Evolutionary conservation across 2,113 vertebrate genomes (phyloP), one percentile per base, ranked within the genome.

Genomic region (Halichoerus grypus): DNA sequence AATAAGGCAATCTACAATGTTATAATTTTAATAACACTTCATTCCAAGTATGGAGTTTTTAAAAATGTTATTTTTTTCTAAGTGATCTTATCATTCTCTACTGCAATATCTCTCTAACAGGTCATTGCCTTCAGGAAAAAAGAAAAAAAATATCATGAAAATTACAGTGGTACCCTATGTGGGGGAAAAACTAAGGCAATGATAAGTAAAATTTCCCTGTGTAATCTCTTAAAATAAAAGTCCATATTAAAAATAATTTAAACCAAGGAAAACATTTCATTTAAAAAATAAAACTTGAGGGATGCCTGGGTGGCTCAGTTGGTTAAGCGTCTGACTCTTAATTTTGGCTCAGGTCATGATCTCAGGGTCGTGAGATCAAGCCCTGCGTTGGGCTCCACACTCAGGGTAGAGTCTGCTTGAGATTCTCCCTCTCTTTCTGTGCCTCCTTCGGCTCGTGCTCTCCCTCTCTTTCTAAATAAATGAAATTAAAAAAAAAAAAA

Each of bases 261-360:
- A 96, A 67, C 33, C 51, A 95, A 86, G 16, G 42, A 87, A 96
- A 92, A 24, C 3, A n/a, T 63, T 87, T 72, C 39, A 51, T 92
- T 95, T 74, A 31, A 82, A 57, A 96, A 65, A 51, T 51, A 63
- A 59, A 91, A 96, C 1, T 69, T 91, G 67, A 69, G 18, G 16
- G 33, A 69, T 69, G 67, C 33, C 33, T 69, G 33, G 33, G 33
- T 69, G 18, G 33, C 8, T 69, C 67, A 69, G 33, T 69, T 4
- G 6, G 31, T 33, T 33, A 33, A 67, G 31, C 57, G 9, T 59
- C 26, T 63, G 61, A 63, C 26, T 63, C 61, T 63, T 63, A 11
- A n/a, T 69, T 69, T 69, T 36, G n/a, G 16, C 33, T 36, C 26
- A 69, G 33, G 67, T 69, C 67, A 36, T 36, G 67, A 69, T 69